A percentile compares a stretch with the other conserved stretches of the same genome.
phyloP scores from a whole-genome alignment of 2,113 vertebrate species.

The Pongo pygmaeus region DNA sequence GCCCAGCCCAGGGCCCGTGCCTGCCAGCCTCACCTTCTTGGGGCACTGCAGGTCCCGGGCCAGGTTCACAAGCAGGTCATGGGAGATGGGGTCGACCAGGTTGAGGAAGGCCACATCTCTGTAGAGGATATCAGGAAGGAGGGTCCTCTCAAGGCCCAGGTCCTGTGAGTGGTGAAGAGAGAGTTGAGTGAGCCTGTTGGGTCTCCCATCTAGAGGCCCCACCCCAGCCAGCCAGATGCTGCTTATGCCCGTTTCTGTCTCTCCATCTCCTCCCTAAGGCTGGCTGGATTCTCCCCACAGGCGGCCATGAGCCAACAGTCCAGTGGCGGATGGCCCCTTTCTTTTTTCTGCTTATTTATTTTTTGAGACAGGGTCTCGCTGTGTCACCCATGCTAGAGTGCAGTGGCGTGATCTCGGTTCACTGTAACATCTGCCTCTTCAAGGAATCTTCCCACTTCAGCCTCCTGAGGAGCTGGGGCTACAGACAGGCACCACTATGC shows the following conservation, averaged over 20 bases:
- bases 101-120: conserved; percentile 93
- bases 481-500: no score
- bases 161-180: conserved; percentile 81
- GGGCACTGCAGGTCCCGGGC: conserved; percentile 93
- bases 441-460: no score
- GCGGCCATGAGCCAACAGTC: neutral
- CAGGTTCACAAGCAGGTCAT: conserved; percentile 90
- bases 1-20: neutral
- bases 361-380: no score
- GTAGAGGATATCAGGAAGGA: conserved; percentile 92
- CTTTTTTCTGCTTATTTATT: neutral
- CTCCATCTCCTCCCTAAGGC: neutral
- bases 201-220: neutral
- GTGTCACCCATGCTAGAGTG: no score
- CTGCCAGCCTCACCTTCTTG: conserved; percentile 86
- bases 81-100: conserved; percentile 95
- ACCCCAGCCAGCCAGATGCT: neutral
- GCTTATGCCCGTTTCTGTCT: accelerated
- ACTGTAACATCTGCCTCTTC: no score
- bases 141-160: conserved; percentile 91
- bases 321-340: neutral
- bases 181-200: accelerated
- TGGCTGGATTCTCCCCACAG: neutral
- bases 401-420: no score
- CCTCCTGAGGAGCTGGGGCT: no score